Base-by-base conservation (phyloP, 1,140 invertebrate species). In the Drosophila ironensis region DNA sequence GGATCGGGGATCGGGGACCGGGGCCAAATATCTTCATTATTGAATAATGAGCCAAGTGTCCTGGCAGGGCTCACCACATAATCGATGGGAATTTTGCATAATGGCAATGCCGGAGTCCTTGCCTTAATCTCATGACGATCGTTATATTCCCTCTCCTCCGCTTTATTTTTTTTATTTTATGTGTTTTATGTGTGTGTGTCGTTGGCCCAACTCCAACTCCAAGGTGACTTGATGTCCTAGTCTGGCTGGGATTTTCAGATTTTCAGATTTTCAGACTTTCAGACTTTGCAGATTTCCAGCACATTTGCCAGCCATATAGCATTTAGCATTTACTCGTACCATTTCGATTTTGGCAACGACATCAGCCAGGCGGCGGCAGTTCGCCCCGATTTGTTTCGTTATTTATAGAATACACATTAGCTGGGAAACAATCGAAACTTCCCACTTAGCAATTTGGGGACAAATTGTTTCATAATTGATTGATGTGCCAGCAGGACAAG, bases 391-490 rank as follows among this genome's bases (percentile, higher is more conserved):
- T 42, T 67, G 48, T 69, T 22, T 52, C 40, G 37, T 56, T 81
- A 81, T 81, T 84, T 81, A 84, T 77, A 77, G 78, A 82, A 82
- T 56, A 77, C 57, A 84, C 78, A 82, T 82, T 84, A 82, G 67
- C 78, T 72, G 41, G 11, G 40, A 40, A 53, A 82, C 64, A 78
- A 86, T 72, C 66, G 76, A 67, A 69, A 74, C 30, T 35, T 84
- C 44, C 84, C 60, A 64, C 42, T 48, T 47, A 47, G 59, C 59
- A 48, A 63, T 63, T 48, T 63, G 56, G 22, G 67, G 50, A 80
- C 76, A 86, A 86, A 86, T 86, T 80, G 80, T 68, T 86, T 72
- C 80, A 86, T 86, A 86, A 86, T 86, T 86, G 80, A 86, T 86
- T 86, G 80, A 86, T 86, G 71, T 69, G 40, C 57, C 70, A 38